Percentiles rank a stretch among this genome's conserved stretches.
These are phyloP conservation scores for Cepaea hortensis DNA, from an alignment of 2,888 invertebrate species.

Conservation along the genomic window DNA sequence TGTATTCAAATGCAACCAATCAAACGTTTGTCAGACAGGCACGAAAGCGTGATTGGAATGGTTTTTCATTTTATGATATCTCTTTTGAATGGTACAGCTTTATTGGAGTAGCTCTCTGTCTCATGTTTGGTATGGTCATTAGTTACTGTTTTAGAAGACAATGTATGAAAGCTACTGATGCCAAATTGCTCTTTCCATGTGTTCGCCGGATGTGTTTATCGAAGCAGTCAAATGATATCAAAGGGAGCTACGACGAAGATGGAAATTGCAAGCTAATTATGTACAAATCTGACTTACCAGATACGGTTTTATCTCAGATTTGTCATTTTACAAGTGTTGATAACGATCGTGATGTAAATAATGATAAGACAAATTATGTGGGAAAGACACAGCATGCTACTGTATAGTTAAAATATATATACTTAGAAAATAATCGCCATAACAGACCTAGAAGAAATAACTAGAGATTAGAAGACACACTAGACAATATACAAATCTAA, in stretches of 20 bases:
- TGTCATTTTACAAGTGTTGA: too few species aligned
- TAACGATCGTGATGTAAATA: too few species aligned
- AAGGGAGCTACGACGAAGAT: not conserved
- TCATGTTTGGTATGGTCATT: not conserved
- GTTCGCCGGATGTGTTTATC: constrained; percentile 10
- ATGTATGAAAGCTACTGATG: not conserved
- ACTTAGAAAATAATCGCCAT: too few species aligned
- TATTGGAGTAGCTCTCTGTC: not conserved
- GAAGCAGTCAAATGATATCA: not conserved
- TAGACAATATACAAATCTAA: too few species aligned
- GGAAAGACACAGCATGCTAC: too few species aligned
- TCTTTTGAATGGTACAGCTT: constrained; percentile 15
- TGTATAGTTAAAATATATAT: too few species aligned
- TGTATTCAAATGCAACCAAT: too few species aligned
- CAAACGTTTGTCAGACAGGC: too few species aligned
- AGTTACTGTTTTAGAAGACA: not conserved
- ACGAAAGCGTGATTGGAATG: too few species aligned
- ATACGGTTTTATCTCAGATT: not conserved
- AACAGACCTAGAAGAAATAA: too few species aligned
- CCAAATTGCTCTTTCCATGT: not conserved
- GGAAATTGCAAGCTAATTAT: not conserved
- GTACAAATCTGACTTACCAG: not conserved
- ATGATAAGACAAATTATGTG: too few species aligned
- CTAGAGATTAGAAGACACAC: too few species aligned
- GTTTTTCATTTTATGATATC: constrained; percentile 10